Conservation (phyloP, 2,888 invertebrate genomes). For the Reticulitermes lucifugus region DNA sequence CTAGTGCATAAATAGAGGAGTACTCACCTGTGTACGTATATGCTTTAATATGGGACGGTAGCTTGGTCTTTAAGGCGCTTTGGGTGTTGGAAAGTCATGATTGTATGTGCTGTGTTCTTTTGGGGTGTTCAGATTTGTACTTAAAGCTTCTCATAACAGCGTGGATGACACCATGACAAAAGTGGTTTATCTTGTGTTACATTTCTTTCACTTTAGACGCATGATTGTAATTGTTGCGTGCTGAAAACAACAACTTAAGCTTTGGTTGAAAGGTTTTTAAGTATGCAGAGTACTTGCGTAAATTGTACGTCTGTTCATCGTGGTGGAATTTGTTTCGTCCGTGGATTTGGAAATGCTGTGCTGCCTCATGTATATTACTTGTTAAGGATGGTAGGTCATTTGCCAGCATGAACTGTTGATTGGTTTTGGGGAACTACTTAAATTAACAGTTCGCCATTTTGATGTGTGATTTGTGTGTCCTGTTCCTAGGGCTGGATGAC, state of each 20-base stretch:
- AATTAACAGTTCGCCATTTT: neutral
- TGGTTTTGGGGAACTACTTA: neutral
- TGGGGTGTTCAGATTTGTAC: neutral
- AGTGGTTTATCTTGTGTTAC: neutral
- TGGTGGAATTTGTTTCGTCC: neutral
- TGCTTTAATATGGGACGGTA: neutral
- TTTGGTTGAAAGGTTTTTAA: neutral
- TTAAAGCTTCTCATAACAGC: neutral
- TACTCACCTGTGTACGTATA: too few species aligned
- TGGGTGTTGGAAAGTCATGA: neutral
- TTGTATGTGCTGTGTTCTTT: neutral
- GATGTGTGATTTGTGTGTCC: conserved; percentile 7
- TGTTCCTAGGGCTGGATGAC: conserved; percentile 49
- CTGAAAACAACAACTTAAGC: neutral
- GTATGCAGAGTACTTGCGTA: neutral
- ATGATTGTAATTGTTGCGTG: neutral
- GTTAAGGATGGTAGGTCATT: conserved; percentile 29
- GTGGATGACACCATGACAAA: neutral
- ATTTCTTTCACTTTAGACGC: neutral
- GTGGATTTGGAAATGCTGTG: neutral
- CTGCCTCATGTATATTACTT: conserved; percentile 2
- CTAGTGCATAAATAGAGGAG: too few species aligned
- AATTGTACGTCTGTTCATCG: neutral
- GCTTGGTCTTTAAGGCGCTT: neutral
- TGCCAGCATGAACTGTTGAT: neutral